A percentile compares a stretch with the other conserved stretches of the same genome.
phyloP scores from a whole-genome alignment of 2,888 invertebrate species.

The Sycophila texana region DNA sequence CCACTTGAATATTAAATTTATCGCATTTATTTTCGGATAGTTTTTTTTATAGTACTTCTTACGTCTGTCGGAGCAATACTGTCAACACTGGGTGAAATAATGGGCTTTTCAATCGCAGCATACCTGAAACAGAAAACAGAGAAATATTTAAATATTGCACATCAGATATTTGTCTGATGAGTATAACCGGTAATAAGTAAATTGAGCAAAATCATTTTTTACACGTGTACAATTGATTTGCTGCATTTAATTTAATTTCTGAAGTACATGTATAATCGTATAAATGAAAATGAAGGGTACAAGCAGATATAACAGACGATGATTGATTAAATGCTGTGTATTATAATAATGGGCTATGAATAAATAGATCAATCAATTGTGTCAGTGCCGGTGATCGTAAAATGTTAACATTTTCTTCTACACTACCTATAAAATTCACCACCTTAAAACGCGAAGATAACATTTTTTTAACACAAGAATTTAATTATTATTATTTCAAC shows the following conservation, averaged over 20 bases:
- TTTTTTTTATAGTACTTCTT: not conserved
- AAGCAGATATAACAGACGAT: conserved; percentile 33
- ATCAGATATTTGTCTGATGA: too few species aligned
- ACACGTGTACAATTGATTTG: not conserved
- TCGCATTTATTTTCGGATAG: not conserved
- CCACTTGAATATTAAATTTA: not conserved
- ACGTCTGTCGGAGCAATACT: not conserved
- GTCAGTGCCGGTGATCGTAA: too few species aligned
- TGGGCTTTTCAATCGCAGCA: not conserved
- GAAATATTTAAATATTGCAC: not conserved
- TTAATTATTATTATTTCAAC: too few species aligned
- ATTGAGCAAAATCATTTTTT: conserved; percentile 36
- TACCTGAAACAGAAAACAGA: conserved; percentile 33
- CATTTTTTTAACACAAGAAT: too few species aligned
- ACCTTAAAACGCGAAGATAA: too few species aligned
- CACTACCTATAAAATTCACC: too few species aligned
- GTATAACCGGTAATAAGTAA: conserved; percentile 11
- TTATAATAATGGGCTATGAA: not conserved
- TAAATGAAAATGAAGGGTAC: conserved; percentile 32
- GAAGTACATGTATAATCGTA: not conserved
- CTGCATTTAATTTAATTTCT: conserved; percentile 40
- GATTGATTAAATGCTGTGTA: conserved; percentile 27
- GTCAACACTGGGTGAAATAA: too few species aligned
- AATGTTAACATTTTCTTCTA: too few species aligned
- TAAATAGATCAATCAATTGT: too few species aligned